Evolutionary conservation across 2,888 invertebrate species (phyloP).

Genomic region (Leptinotarsa juncta): DNA sequence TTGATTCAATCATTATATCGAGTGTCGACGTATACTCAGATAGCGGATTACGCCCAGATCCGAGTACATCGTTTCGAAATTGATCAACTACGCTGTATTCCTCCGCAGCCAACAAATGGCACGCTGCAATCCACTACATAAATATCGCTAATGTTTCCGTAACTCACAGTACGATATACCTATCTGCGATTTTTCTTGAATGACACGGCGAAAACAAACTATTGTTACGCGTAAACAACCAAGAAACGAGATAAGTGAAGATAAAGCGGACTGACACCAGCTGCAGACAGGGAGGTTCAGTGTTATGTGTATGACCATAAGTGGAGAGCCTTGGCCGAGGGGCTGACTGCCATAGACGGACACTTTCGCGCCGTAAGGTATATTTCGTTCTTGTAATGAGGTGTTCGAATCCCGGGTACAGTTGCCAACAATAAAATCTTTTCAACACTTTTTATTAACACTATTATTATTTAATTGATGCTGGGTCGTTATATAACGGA

Average conservation of each 20-base stretch:
- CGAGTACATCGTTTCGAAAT: neutral
- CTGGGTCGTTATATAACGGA: too few relatives aligned
- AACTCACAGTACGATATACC: constrained; percentile 4
- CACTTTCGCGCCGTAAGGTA: neutral
- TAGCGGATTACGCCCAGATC: neutral
- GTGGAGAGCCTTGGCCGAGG: constrained; percentile 13
- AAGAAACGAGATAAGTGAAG: constrained; percentile 31
- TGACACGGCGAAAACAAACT: constrained; percentile 24
- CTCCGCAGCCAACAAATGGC: constrained; percentile 7
- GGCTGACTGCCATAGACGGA: neutral
- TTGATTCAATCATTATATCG: neutral
- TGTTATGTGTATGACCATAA: constrained; percentile 21
- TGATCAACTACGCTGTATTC: neutral
- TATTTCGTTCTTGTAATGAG: neutral
- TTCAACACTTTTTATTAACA: too few relatives aligned
- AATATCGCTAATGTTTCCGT: constrained; percentile 10
- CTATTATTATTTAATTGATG: too few relatives aligned
- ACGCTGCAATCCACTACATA: constrained; percentile 1
- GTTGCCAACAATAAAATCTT: too few relatives aligned
- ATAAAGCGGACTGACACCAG: constrained; percentile 22
- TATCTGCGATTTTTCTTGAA: constrained; percentile 5
- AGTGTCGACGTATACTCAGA: too few relatives aligned
- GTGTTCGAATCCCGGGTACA: too few relatives aligned
- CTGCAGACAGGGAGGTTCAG: constrained; percentile 19
- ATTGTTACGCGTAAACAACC: constrained; percentile 26